Percentiles rank a stretch among this genome's conserved stretches.
Evolutionary conservation across 2,113 vertebrate species (phyloP).

Genomic region (Odontesthes bonariensis): DNA sequence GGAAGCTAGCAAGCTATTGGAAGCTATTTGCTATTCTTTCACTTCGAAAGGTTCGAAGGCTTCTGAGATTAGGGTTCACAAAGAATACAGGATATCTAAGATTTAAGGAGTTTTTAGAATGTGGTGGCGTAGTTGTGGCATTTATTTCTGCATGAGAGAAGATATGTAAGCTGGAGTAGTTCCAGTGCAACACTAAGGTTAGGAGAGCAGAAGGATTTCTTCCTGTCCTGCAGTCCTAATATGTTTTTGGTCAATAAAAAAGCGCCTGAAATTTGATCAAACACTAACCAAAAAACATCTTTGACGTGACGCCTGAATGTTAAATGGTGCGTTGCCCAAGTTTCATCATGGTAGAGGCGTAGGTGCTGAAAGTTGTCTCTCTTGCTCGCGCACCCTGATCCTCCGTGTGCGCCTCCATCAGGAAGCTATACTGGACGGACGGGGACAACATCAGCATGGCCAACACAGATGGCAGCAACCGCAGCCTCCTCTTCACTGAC

Average conservation of each 20-base stretch:
- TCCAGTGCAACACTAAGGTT: background rate
- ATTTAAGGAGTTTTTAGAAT: background rate
- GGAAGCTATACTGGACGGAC: slow-evolving; percentile 98
- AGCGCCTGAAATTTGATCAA: background rate
- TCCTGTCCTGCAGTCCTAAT: background rate
- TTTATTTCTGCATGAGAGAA: background rate
- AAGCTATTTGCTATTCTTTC: background rate
- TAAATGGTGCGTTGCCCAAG: no score
- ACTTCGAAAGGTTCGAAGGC: background rate
- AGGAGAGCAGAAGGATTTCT: background rate
- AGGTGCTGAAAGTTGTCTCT: background rate
- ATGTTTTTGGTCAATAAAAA: slow-evolving; percentile 1
- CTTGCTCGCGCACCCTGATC: background rate
- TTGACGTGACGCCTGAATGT: background rate
- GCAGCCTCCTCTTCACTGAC: slow-evolving; percentile 88
- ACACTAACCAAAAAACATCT: background rate
- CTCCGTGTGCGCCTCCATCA: slow-evolving; percentile 56
- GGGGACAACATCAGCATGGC: slow-evolving; percentile 96
- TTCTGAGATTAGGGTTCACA: no score
- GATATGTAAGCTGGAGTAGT: background rate
- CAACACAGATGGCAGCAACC: slow-evolving; percentile 95
- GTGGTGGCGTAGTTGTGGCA: background rate
- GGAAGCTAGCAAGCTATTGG: no score
- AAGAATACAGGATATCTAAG: no score
- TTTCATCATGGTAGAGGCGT: no score